Percentiles rank a stretch among this genome's conserved stretches.
These are phyloP conservation scores for Nesometra sesokonis DNA, from an alignment of 35 echinoderm and acorn worm species.

Conservation along the genomic window DNA sequence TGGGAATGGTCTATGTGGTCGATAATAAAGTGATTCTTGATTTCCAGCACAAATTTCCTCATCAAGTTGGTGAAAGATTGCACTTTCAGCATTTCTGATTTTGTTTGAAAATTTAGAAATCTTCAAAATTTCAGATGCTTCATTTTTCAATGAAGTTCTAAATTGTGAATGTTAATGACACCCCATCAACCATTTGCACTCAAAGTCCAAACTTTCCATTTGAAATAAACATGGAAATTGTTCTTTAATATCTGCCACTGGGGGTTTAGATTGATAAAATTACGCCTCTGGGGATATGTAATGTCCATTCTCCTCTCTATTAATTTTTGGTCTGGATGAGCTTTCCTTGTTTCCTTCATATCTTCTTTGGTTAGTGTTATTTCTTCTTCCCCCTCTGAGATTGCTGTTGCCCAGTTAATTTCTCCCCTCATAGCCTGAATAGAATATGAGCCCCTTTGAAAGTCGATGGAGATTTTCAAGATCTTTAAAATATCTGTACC, in stretches of 20 bases:
- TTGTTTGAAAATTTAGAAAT: neutral
- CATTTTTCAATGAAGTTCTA: neutral
- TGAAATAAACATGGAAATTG: slow-evolving; percentile 4
- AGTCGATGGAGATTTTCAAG: too few relatives aligned
- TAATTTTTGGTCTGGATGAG: neutral
- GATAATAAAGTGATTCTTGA: too few relatives aligned
- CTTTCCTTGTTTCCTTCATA: slow-evolving; percentile 19
- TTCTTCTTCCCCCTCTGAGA: slow-evolving; percentile 1
- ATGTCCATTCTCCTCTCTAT: slow-evolving; percentile 19
- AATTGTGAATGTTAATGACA: neutral
- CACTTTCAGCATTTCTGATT: too few relatives aligned
- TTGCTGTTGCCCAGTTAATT: neutral
- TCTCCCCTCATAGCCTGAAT: neutral
- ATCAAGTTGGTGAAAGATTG: too few relatives aligned
- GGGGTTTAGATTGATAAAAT: slow-evolving; percentile 6
- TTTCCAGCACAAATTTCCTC: too few relatives aligned
- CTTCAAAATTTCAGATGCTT: neutral
- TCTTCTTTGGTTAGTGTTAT: slow-evolving; percentile 5
- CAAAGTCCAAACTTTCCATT: neutral
- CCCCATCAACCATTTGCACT: neutral
- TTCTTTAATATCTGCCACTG: slow-evolving; percentile 4
- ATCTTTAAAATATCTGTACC: too few relatives aligned
- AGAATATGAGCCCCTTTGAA: too few relatives aligned
- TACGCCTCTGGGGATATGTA: neutral
- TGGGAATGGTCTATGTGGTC: too few relatives aligned